These are phyloP conservation scores for Ia io DNA, from an alignment of 2,113 vertebrate genomes.

Conservation along the genomic window DNA sequence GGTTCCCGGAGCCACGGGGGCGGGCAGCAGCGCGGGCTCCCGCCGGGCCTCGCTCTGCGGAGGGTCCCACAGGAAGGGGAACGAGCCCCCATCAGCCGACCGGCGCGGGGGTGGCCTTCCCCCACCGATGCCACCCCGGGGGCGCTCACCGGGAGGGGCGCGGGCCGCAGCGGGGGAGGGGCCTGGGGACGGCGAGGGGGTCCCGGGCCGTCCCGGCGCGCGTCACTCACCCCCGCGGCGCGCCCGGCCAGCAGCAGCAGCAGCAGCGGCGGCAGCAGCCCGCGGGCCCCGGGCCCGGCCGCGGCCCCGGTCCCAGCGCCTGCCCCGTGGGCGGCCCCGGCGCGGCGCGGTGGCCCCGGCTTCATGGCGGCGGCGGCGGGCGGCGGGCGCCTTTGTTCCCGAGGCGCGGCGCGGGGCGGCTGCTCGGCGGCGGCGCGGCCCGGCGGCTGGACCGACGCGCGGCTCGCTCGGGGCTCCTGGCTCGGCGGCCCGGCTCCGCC, in stretches of 20 bases:
- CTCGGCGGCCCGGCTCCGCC: constrained; percentile 66
- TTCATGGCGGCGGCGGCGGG: constrained; percentile 70
- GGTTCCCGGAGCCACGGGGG: background rate
- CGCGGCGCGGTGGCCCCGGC: constrained; percentile 72
- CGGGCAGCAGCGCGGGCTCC: background rate
- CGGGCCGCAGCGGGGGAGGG: background rate
- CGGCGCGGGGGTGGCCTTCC: background rate
- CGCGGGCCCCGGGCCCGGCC: constrained; percentile 61
- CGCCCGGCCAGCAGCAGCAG: constrained; percentile 73
- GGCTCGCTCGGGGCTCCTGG: constrained; percentile 52
- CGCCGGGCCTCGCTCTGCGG: background rate
- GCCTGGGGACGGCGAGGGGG: background rate
- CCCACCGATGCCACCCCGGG: background rate
- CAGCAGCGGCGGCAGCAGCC: constrained; percentile 71
- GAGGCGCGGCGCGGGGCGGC: constrained; percentile 56
- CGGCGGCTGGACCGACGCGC: constrained; percentile 32
- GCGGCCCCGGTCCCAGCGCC: constrained; percentile 26
- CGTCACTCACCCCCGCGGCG: constrained; percentile 73
- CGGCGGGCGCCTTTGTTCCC: constrained; percentile 67
- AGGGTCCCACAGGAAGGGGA: background rate
- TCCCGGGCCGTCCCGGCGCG: background rate
- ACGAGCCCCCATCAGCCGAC: background rate
- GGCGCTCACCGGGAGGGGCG: background rate
- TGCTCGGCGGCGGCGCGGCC: constrained; percentile 55
- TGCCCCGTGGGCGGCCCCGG: constrained; percentile 47